These are phyloP conservation scores for Coreoperca whiteheadi DNA, from an alignment of 2,113 vertebrate species.

Conservation along the genomic window DNA sequence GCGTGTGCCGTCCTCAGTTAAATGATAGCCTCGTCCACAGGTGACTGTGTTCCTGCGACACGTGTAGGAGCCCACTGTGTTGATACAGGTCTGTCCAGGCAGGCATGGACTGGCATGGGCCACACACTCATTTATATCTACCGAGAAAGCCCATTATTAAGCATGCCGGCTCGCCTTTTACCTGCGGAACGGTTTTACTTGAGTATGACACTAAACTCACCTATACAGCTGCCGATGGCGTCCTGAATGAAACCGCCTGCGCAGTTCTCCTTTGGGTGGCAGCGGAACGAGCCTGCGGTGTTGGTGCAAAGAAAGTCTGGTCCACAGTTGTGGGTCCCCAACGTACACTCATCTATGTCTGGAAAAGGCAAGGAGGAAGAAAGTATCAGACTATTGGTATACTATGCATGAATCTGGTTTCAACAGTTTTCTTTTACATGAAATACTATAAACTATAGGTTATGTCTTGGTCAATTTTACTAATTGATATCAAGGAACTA, in stretches of 20 bases:
- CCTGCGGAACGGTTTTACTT: not conserved
- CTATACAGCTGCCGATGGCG: constrained; percentile 91
- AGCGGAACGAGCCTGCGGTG: constrained; percentile 94
- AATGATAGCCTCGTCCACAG: constrained; percentile 92
- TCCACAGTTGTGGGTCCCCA: constrained; percentile 92
- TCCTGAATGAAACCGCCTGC: constrained; percentile 89
- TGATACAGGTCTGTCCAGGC: constrained; percentile 88
- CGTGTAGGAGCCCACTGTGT: constrained; percentile 90
- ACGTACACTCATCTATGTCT: constrained; percentile 96
- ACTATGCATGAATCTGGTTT: not conserved
- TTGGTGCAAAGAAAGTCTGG: constrained; percentile 91
- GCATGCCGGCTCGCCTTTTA: not conserved
- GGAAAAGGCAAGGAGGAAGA: constrained; percentile 9
- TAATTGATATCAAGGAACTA: not conserved
- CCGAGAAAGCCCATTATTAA: not conserved
- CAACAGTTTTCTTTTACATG: not conserved
- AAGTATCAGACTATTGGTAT: not conserved
- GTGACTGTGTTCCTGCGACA: constrained; percentile 88
- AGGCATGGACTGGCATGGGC: constrained; percentile 83
- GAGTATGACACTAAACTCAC: constrained; percentile 79
- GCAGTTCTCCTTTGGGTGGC: constrained; percentile 88
- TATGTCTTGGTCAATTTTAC: not conserved
- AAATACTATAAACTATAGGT: not conserved
- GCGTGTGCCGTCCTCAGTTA: constrained; percentile 87
- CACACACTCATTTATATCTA: constrained; percentile 94